Evolutionary conservation across 2,888 invertebrate species (phyloP), one percentile per base, ranked within the genome.

Genomic region (Zele albiditarsus): DNA sequence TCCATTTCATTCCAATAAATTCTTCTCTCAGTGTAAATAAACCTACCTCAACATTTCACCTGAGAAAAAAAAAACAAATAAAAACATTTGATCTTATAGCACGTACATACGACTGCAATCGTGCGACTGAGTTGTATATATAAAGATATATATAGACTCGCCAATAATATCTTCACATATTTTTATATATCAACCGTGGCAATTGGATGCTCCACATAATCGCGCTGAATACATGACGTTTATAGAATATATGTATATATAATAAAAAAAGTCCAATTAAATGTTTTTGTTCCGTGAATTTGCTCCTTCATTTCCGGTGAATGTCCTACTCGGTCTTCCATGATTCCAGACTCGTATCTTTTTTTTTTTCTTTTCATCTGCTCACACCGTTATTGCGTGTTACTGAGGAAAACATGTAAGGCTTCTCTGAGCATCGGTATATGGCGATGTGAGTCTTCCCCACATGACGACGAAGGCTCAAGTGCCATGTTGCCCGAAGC

Each of bases 281-380:
- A 42, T 58, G 57, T 25, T 58, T 46, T 12, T 12, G 3, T 25
- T 25, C 14, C 3, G 8, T 49, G 31, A 23, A 69, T 57, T 57
- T 12, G 28, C 28, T 57, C 23, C 8, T 57, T 28, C 20, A 57
- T 27, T 69, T 69, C 69, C 69, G 69, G 69, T 69, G 57, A 20
- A 49, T 69, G 69, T 53, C 38, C 57, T 69, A 69, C 58, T 69
- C 53, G 38, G 57, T 69, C 69, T 69, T 57, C 28, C 33, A 58
- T 53, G 12, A 68, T 53, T 69, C 57, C 69, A 57, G 57, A 57
- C 31, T 27, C 31, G 20, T 69, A 57, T 27, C n/a, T 57, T 57
- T 57, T 53, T 68, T 57, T 53, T 69, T 57, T 69, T 58, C 23
- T 57, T n/a, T 20, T 20, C 69, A 27, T 53, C 31, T 8, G n/a